Percentiles rank a stretch among this genome's conserved stretches.
phyloP scores from a whole-genome alignment of 2,888 invertebrate species.

The Leptura quadrifasciata region DNA sequence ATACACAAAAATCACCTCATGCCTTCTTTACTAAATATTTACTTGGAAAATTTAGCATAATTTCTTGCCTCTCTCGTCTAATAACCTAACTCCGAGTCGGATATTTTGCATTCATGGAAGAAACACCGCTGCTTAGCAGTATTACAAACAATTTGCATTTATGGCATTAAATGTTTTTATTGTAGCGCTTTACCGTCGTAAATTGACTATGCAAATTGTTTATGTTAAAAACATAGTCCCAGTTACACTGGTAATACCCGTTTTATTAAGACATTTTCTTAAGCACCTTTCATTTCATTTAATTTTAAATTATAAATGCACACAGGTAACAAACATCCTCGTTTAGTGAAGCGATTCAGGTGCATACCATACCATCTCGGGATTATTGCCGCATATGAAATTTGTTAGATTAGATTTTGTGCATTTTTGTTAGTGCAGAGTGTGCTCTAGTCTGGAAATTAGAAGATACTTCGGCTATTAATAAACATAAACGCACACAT shows the following conservation, averaged over 20 bases:
- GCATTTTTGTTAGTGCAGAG: too few species aligned
- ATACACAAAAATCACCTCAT: too few species aligned
- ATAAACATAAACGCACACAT: too few species aligned
- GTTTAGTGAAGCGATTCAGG: background rate
- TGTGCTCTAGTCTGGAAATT: too few species aligned
- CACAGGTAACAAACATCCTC: background rate
- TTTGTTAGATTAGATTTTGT: background rate
- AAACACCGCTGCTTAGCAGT: conserved; percentile 18
- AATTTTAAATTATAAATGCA: conserved; percentile 30
- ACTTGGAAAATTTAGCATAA: background rate
- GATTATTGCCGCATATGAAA: conserved; percentile 6
- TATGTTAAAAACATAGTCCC: conserved; percentile 34
- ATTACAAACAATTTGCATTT: conserved; percentile 58
- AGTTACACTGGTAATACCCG: conserved; percentile 4
- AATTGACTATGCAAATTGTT: conserved; percentile 55
- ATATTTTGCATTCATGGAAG: conserved; percentile 32
- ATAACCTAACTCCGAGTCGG: conserved; percentile 18
- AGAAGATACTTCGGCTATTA: too few species aligned
- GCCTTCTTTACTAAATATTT: background rate
- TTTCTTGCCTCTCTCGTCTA: background rate
- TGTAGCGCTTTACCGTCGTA: conserved; percentile 44
- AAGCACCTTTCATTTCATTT: conserved; percentile 19
- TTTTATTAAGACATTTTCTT: conserved; percentile 19
- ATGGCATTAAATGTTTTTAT: conserved; percentile 52
- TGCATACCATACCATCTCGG: background rate